Percentiles rank a stretch among this genome's conserved stretches.
These are phyloP conservation scores for Acropternis orthonyx DNA, from an alignment of 2,797 vertebrate species.

Conservation along the genomic window DNA sequence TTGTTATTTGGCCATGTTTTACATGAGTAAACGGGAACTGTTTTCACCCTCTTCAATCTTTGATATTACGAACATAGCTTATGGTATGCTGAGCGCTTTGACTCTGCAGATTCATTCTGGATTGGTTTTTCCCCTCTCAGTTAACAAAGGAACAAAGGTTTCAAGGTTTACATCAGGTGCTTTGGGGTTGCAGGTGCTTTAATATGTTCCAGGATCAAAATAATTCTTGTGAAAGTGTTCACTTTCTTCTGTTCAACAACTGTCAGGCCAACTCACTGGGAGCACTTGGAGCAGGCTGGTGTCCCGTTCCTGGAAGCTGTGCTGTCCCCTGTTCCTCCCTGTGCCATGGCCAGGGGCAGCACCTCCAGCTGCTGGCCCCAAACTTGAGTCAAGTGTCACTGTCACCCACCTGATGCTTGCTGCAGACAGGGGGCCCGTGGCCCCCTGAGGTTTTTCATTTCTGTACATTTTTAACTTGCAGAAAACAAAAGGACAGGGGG, in stretches of 20 bases:
- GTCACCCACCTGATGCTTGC: not conserved
- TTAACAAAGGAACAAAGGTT: not conserved
- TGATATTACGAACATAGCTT: not conserved
- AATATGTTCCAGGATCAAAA: not conserved
- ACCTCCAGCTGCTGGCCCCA: not conserved
- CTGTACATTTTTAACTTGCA: not conserved
- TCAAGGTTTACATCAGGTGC: not conserved
- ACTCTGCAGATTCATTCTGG: not conserved
- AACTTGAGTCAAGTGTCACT: not conserved
- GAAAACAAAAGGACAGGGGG: not conserved
- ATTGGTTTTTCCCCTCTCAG: not conserved
- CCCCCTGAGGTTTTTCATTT: not conserved
- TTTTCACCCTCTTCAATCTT: not conserved
- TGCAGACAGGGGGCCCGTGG: not conserved
- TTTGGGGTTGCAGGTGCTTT: not conserved
- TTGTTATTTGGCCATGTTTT: not conserved
- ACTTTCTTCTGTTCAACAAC: not conserved
- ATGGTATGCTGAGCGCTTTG: not conserved
- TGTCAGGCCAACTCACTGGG: not conserved
- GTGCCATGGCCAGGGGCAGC: not conserved
- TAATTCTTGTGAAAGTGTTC: not conserved
- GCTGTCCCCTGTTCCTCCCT: not conserved
- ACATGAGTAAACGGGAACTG: not conserved
- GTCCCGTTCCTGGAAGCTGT: rapidly evolving
- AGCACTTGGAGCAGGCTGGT: not conserved